A percentile compares a stretch with the other conserved stretches of the same genome.
Evolutionary conservation across 2,113 vertebrate species (phyloP).

Genomic region (Arvicanthis niloticus): DNA sequence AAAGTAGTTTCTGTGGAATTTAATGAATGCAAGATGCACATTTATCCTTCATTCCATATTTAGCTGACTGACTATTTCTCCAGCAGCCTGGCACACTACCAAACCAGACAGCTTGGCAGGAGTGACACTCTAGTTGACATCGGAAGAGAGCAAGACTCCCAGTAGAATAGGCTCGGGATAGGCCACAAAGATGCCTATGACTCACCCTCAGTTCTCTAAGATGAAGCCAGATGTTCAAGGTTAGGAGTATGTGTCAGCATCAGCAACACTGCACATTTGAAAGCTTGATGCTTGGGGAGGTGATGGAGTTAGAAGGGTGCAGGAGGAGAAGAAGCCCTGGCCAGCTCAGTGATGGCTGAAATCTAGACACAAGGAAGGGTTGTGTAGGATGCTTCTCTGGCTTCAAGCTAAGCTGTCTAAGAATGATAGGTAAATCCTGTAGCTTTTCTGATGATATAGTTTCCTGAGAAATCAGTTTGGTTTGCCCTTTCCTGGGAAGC

Average conservation of each 20-base stretch:
- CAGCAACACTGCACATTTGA: background rate
- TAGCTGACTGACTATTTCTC: background rate
- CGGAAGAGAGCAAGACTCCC: background rate
- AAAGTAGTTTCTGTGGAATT: background rate
- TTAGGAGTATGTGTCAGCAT: background rate
- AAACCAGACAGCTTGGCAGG: background rate
- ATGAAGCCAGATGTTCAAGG: constrained; percentile 30
- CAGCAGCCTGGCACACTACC: background rate
- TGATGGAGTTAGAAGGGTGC: background rate
- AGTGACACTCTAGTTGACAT: background rate
- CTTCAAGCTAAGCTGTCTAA: background rate
- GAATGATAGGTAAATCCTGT: background rate
- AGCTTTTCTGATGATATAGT: background rate
- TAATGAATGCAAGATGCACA: background rate
- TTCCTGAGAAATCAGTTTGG: background rate
- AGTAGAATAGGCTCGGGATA: background rate
- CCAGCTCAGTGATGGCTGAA: background rate
- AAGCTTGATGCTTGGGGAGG: background rate
- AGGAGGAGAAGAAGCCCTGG: background rate
- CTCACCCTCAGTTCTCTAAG: background rate
- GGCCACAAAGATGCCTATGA: background rate
- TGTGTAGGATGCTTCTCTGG: background rate
- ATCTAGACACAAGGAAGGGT: background rate
- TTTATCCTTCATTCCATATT: background rate
- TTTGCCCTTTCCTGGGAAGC: background rate